A percentile compares a stretch with the other conserved stretches of the same genome.
Evolutionary conservation across 2,888 invertebrate genomes (phyloP).

Genomic region (Cistogaster globosa): DNA sequence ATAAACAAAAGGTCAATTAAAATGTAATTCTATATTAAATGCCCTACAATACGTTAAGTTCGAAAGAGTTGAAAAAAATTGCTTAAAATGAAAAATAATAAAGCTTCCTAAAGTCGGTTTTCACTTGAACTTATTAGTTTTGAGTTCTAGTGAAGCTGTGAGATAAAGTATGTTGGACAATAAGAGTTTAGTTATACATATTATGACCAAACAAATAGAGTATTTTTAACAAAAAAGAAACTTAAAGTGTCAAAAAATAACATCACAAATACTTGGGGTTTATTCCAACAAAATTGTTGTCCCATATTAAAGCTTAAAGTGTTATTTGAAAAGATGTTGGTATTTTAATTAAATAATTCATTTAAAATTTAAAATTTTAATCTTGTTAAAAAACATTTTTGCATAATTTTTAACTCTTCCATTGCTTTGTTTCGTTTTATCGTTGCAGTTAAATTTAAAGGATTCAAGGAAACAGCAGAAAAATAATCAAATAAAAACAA

Average conservation of each 20-base stretch:
- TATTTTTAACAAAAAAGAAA: too few relatives aligned
- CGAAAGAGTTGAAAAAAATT: neutral
- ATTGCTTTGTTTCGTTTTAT: slow-evolving; percentile 54
- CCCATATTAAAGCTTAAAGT: too few relatives aligned
- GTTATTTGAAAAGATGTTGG: too few relatives aligned
- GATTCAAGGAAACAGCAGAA: neutral
- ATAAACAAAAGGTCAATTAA: too few relatives aligned
- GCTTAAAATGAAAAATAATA: neutral
- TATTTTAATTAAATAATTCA: neutral
- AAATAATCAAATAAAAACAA: neutral
- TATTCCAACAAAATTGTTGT: too few relatives aligned
- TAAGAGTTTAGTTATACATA: too few relatives aligned
- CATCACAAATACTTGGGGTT: too few relatives aligned
- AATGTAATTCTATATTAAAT: slow-evolving; percentile 55
- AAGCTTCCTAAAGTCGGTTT: neutral
- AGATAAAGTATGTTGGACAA: too few relatives aligned
- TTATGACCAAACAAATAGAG: too few relatives aligned
- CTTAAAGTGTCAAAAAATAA: too few relatives aligned
- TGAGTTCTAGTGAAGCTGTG: too few relatives aligned
- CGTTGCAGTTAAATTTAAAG: slow-evolving; percentile 55
- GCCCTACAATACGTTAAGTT: slow-evolving; percentile 11
- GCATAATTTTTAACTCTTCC: slow-evolving; percentile 29
- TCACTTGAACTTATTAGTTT: too few relatives aligned
- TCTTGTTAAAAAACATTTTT: slow-evolving; percentile 40
- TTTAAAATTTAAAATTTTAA: slow-evolving; percentile 41